Conservation (phyloP, 2,797 vertebrate species). For the Urophycis tenuis region DNA sequence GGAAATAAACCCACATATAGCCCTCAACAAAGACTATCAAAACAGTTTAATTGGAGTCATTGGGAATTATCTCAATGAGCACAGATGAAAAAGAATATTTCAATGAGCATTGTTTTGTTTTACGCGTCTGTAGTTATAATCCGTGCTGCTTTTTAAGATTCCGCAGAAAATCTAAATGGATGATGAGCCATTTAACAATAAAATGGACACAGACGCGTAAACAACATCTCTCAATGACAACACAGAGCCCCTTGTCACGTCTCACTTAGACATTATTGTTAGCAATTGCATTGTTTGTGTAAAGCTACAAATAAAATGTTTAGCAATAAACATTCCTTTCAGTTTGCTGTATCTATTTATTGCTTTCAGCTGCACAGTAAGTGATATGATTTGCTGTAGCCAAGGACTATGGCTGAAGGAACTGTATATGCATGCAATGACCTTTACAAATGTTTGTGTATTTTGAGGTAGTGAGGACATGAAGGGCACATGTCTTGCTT, state of each 20-base stretch:
- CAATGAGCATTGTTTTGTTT: not conserved
- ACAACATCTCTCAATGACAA: not conserved
- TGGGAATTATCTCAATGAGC: not conserved
- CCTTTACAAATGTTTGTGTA: not conserved
- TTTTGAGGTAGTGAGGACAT: not conserved
- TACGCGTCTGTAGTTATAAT: not conserved
- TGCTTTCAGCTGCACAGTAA: not conserved
- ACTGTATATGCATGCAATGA: not conserved
- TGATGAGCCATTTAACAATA: not conserved
- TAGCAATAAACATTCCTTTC: not conserved
- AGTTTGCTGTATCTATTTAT: not conserved
- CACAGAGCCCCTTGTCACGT: not conserved
- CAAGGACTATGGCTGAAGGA: not conserved
- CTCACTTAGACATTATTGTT: not conserved
- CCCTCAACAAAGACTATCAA: not conserved
- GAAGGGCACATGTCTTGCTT: not conserved
- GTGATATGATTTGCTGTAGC: not conserved
- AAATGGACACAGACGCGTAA: not conserved
- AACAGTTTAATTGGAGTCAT: not conserved
- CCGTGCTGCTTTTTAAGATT: not conserved
- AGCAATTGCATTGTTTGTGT: not conserved
- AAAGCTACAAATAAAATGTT: too few relatives aligned
- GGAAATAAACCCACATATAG: not conserved
- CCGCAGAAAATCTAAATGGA: not conserved
- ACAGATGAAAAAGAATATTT: not conserved